Evolutionary conservation across 2,797 vertebrate species (phyloP).

Genomic region (Cuniculus paca): DNA sequence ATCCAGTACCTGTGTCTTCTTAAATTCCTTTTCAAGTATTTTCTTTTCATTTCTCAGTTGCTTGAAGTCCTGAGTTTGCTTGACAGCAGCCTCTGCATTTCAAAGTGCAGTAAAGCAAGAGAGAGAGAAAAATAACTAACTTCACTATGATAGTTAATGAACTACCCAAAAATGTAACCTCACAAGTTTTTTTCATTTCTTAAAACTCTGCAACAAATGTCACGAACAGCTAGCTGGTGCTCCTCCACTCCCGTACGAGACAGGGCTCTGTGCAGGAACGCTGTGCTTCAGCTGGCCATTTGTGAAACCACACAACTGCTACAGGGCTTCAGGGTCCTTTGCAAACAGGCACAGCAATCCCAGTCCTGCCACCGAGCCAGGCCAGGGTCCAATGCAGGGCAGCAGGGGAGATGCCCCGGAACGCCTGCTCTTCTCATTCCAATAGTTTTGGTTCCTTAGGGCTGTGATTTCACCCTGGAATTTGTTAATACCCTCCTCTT

Average conservation of each 20-base stretch:
- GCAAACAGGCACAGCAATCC: neutral
- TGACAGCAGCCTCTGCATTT: constrained; percentile 90
- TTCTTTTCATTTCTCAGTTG: constrained; percentile 93
- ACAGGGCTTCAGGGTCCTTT: neutral
- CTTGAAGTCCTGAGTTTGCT: constrained; percentile 91
- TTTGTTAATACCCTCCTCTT: rapidly evolving
- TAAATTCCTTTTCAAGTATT: constrained; percentile 92
- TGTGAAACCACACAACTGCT: neutral
- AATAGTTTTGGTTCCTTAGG: neutral
- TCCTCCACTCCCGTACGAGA: neutral
- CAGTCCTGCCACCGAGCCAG: neutral
- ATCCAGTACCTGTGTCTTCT: constrained; percentile 90
- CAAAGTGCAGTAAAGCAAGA: neutral
- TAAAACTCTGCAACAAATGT: neutral
- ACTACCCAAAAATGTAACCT: neutral
- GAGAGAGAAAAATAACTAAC: constrained; percentile 24
- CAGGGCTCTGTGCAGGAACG: neutral
- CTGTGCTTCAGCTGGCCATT: no score
- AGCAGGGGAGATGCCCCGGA: neutral
- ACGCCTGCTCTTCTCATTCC: neutral
- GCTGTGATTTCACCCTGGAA: neutral
- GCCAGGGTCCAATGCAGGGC: neutral
- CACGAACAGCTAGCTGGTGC: neutral
- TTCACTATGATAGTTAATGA: neutral
- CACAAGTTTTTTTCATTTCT: neutral